These are phyloP conservation scores for Caenorhabditis angaria DNA, from an alignment of 2,888 invertebrate species.

Conservation along the genomic window DNA sequence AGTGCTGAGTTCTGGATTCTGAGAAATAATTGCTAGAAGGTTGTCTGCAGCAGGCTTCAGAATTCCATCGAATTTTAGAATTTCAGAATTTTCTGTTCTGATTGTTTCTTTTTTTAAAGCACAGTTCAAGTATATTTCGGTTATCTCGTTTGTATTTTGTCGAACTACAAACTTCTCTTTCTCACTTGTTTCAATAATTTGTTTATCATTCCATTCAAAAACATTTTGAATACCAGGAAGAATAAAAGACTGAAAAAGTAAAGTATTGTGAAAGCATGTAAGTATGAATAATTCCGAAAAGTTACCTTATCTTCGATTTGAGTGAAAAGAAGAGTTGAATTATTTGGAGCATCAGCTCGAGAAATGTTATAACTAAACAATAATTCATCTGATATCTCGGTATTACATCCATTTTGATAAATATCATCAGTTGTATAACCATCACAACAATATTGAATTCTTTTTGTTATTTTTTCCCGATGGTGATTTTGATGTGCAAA, in stretches of 20 bases:
- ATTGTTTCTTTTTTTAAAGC: not conserved
- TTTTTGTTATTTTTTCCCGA: not conserved
- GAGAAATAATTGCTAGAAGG: not conserved
- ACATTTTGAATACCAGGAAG: not conserved
- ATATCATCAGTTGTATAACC: conserved; percentile 3
- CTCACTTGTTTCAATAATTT: not conserved
- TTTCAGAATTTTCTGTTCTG: not conserved
- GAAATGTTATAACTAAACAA: not conserved
- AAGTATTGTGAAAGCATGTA: too few species aligned
- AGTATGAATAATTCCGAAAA: too few species aligned
- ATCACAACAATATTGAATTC: conserved; percentile 5
- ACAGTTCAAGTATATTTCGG: not conserved
- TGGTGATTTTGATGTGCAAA: not conserved
- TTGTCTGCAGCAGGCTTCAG: conserved; percentile 7
- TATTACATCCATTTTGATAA: not conserved
- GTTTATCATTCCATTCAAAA: not conserved
- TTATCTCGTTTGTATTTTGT: not conserved
- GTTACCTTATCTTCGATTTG: not conserved
- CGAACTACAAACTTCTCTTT: not conserved
- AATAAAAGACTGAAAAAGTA: too few species aligned
- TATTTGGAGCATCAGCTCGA: not conserved
- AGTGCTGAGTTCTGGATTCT: not conserved
- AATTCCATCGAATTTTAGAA: not conserved
- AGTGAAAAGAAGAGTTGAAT: not conserved
- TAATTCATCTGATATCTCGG: not conserved